Evolutionary conservation across 1,140 invertebrate genomes (phyloP), one percentile per base, ranked within the genome.

Genomic region (Maniola jurtina): DNA sequence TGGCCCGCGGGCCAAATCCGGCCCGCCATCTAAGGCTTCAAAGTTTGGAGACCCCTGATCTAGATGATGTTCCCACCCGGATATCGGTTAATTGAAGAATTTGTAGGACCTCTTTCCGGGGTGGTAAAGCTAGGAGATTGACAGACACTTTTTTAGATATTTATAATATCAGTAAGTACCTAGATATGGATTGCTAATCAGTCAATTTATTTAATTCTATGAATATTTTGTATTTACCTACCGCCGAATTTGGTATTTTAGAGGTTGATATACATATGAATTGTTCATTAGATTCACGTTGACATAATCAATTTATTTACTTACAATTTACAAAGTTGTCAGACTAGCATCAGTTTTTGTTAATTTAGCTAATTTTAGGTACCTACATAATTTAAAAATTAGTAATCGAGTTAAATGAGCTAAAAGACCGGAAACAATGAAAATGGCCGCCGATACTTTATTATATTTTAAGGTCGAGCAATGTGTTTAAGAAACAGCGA

Each of bases 371-470:
- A 55, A 34, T 55, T 55, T 55, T 34, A 55, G 52, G 52, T 55
- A 55, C 34, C n/a, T n/a, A n/a, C n/a, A n/a, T n/a, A n/a, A n/a
- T 34, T 55, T 45, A 11, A 2, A 11, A 55, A 55, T 55, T 15
- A 34, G 34, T 55, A 55, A 35, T 55, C 33, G 34, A 34, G 33
- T 55, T 34, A 11, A 55, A 55, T 9, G 25, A 55, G 33, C 52
- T 33, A 55, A 55, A 34, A 34, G 25, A 16, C 52, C 52, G 52
- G 52, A 55, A 34, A 55, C 33, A 55, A 55, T 34, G 25, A 55
- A 34, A 55, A 55, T 55, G 11, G 25, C 6, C 16, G 13, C 13
- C 7, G 52, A 34, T 55, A 34, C 11, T 11, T 55, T 55, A 55
- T 55, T 9, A 11, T 0, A 14, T 13, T 14, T 52, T 52, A 52